Conservation (phyloP, 2,113 vertebrate species). For the Isichthys henryi region DNA sequence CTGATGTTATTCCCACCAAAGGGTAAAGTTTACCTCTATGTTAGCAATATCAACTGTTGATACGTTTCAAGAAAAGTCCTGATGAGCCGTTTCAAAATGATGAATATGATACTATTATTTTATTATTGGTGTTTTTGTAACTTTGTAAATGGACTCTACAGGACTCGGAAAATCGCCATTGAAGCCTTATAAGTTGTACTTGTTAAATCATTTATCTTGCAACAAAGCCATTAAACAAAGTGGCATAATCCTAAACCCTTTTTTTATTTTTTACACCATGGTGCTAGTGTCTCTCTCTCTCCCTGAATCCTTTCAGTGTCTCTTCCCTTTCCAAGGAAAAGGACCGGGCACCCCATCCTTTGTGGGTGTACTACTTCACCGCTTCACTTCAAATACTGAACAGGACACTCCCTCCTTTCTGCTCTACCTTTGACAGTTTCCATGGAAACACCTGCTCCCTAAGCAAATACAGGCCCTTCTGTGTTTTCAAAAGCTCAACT, state of each 20-base stretch:
- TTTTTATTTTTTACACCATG: background rate
- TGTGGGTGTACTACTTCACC: background rate
- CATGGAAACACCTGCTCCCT: conserved; percentile 27
- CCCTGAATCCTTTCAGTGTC: no score
- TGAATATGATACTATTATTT: background rate
- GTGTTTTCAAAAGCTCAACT: conserved; percentile 28
- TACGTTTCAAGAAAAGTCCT: background rate
- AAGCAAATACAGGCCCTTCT: conserved; percentile 30
- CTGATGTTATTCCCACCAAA: background rate
- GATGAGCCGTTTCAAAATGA: background rate
- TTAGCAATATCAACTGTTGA: background rate
- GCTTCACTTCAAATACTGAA: background rate
- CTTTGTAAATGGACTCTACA: background rate
- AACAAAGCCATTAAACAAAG: background rate
- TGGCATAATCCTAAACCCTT: background rate
- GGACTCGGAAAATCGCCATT: background rate
- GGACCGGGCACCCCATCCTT: background rate
- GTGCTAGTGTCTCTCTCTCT: background rate
- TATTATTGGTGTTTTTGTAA: background rate
- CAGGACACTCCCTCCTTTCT: conserved; percentile 9
- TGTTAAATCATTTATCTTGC: background rate
- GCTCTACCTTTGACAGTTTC: conserved; percentile 28
- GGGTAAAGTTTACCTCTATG: background rate
- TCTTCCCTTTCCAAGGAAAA: background rate
- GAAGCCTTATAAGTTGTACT: background rate